These are phyloP conservation scores for cattle (Bos taurus) DNA, from an alignment of 2,113 vertebrate genomes.

Conservation along the genomic window ARS-UCD2.0 NC_037331.1:15759501-15760000, in stretches of 20 bases:
- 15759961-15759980: constrained; percentile 44
- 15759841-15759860: constrained; percentile 35
- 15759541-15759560: neutral
- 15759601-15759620: neutral
- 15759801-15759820: neutral
- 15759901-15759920: constrained; percentile 30
- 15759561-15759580: neutral
- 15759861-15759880: constrained; percentile 19
- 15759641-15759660: neutral
- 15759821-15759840: neutral
- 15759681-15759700: neutral
- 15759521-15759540: neutral
- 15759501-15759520: neutral
- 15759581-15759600: neutral
- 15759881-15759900: neutral
- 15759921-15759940: constrained; percentile 43
- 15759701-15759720: neutral
- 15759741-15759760: neutral
- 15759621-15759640: neutral
- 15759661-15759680: neutral
- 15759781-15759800: neutral
- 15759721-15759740: neutral
- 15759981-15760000: constrained; percentile 59
- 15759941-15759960: constrained; percentile 45
- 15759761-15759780: neutral